Evolutionary conservation across 1,140 invertebrate genomes (phyloP).

Genomic region (Grapholita molesta): DNA sequence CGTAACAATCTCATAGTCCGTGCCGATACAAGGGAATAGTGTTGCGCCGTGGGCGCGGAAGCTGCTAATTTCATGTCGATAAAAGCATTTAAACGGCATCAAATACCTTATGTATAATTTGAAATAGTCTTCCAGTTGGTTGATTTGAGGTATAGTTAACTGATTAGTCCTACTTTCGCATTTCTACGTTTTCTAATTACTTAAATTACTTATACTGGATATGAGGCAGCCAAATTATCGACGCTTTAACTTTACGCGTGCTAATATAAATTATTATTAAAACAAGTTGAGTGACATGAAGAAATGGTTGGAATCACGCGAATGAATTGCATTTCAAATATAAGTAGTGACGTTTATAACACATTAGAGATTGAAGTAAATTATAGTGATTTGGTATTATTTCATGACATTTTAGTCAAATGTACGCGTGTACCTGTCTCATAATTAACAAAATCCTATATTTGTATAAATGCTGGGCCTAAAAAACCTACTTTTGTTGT

Average conservation of each 20-base stretch:
- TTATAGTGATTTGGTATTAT: conserved; percentile 53
- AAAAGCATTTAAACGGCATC: conserved; percentile 8
- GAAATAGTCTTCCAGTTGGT: conserved; percentile 58
- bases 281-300: neutral
- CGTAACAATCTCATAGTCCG: conserved; percentile 63
- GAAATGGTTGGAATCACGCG: neutral
- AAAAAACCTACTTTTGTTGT: conserved; percentile 41
- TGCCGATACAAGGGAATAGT: conserved; percentile 65
- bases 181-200: conserved; percentile 5
- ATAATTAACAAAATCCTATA: conserved; percentile 32
- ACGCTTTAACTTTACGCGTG: conserved; percentile 2
- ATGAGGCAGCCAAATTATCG: conserved; percentile 12
- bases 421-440: conserved; percentile 68
- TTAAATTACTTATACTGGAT: neutral
- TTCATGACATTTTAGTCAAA: conserved; percentile 62
- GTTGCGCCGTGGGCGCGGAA: conserved; percentile 51
- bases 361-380: conserved; percentile 47
- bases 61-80: conserved; percentile 17
- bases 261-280: no score
- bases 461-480: conserved; percentile 55
- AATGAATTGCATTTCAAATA: conserved; percentile 43
- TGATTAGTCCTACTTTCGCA: conserved; percentile 33
- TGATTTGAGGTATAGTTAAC: conserved; percentile 35
- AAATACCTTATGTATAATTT: conserved; percentile 10
- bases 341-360: conserved; percentile 47